Conservation (phyloP, 2,888 invertebrate genomes). For the Lissonota sp. region DNA sequence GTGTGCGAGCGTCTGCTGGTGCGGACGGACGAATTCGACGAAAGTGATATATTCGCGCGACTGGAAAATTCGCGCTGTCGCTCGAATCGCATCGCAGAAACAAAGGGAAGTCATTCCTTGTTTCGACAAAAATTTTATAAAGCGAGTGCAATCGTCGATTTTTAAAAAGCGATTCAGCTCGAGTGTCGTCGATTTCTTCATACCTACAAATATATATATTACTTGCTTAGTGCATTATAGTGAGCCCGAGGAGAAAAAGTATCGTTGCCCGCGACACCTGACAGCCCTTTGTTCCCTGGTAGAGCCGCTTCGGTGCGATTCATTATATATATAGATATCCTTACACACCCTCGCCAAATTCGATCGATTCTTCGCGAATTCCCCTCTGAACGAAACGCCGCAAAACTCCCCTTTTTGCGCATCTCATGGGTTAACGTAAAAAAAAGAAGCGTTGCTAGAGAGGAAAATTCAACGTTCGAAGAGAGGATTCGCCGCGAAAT, state of each 20-base stretch:
- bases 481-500: neutral
- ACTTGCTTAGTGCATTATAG: conserved; percentile 16
- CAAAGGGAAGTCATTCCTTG: too few species aligned
- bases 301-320: too few species aligned
- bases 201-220: too few species aligned
- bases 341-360: conserved; percentile 39
- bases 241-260: neutral
- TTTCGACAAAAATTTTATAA: too few species aligned
- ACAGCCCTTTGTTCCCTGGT: conserved; percentile 53
- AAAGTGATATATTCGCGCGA: too few species aligned
- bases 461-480: conserved; percentile 8
- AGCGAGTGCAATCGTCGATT: too few species aligned
- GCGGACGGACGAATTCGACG: conserved; percentile 15
- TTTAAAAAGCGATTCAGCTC: too few species aligned
- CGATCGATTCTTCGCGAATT: conserved; percentile 41
- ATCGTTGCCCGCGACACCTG: conserved; percentile 32
- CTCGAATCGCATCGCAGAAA: too few species aligned
- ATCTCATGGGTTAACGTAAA: conserved; percentile 8
- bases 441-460: neutral
- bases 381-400: neutral
- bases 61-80: too few species aligned
- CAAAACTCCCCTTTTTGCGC: conserved; percentile 2
- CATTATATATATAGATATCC: neutral
- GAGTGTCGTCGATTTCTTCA: too few species aligned
- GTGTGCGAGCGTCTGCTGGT: conserved; percentile 70